These are phyloP conservation scores for Platerodrilus igneus DNA, from an alignment of 2,888 invertebrate genomes.

Conservation along the genomic window DNA sequence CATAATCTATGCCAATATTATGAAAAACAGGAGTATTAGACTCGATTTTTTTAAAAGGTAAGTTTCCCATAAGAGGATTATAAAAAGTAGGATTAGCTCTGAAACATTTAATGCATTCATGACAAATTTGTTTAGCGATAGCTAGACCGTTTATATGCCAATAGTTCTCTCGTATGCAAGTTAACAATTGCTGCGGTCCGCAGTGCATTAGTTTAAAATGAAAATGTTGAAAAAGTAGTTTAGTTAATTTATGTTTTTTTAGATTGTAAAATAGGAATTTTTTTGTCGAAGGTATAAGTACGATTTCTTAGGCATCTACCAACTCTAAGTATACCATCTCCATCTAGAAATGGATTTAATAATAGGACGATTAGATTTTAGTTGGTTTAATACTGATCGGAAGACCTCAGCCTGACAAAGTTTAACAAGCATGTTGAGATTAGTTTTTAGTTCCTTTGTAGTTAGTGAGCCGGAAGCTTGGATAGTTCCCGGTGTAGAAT, in stretches of 20 bases:
- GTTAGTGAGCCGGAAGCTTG: too few relatives aligned
- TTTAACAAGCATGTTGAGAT: too few relatives aligned
- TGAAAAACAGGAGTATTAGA: conserved; percentile 4
- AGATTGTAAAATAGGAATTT: conserved; percentile 20
- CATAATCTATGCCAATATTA: conserved; percentile 14
- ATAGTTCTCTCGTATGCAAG: conserved; percentile 19
- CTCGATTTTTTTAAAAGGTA: conserved; percentile 8
- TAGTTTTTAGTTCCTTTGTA: too few relatives aligned
- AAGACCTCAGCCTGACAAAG: too few relatives aligned
- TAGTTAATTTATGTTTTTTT: conserved; percentile 15
- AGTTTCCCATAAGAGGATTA: conserved; percentile 9
- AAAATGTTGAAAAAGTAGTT: conserved; percentile 14
- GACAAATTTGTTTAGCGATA: conserved; percentile 3
- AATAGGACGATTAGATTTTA: too few relatives aligned
- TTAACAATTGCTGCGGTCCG: conserved; percentile 20
- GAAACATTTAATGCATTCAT: conserved; percentile 8
- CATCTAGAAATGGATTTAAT: conserved; percentile 4
- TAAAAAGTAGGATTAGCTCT: neutral
- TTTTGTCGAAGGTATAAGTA: conserved; percentile 10
- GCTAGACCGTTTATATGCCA: conserved; percentile 24
- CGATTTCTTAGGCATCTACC: conserved; percentile 20
- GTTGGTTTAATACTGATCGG: too few relatives aligned
- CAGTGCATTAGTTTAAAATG: conserved; percentile 21
- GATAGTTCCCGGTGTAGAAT: too few relatives aligned
- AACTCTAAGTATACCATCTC: conserved; percentile 18